These are phyloP conservation scores for Oxytorus armatus DNA, from an alignment of 2,888 invertebrate species.

Conservation along the genomic window DNA sequence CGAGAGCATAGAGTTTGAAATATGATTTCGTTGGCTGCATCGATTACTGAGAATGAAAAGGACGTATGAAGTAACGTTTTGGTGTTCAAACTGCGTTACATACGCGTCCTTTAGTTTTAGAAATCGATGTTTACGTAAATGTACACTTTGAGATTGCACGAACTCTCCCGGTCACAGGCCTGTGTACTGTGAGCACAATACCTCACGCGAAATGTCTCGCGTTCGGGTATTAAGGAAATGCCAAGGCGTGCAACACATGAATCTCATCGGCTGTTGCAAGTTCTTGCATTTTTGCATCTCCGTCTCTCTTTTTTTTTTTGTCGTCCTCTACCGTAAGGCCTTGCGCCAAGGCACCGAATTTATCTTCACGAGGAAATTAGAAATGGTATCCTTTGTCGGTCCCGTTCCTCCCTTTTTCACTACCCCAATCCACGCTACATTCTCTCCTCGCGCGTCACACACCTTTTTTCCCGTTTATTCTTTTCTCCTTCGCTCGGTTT, in stretches of 20 bases:
- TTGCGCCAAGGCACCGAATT: conserved; percentile 74
- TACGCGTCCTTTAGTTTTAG: too few species aligned
- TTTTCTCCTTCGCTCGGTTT: conserved; percentile 1
- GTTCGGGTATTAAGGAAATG: conserved; percentile 80
- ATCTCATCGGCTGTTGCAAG: conserved; percentile 76
- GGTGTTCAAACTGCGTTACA: too few species aligned
- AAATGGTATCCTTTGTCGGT: conserved; percentile 74
- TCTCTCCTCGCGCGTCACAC: conserved; percentile 11
- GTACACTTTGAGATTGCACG: background rate
- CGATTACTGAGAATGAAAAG: conserved; percentile 1
- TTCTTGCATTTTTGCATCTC: conserved; percentile 19
- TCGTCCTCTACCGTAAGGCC: conserved; percentile 50
- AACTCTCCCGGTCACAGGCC: background rate
- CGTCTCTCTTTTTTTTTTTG: conserved; percentile 50
- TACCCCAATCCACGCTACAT: conserved; percentile 9
- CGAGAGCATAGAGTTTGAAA: background rate
- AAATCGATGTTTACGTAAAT: background rate
- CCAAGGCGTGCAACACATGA: conserved; percentile 80
- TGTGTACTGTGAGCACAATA: conserved; percentile 70
- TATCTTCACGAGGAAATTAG: conserved; percentile 82
- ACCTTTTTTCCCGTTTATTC: conserved; percentile 7
- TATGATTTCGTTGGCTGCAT: conserved; percentile 16
- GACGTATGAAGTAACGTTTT: too few species aligned
- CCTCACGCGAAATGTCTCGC: conserved; percentile 74
- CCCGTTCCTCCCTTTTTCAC: conserved; percentile 17